Conservation (phyloP, 2,888 invertebrate genomes). For the Xestia ashworthii region DNA sequence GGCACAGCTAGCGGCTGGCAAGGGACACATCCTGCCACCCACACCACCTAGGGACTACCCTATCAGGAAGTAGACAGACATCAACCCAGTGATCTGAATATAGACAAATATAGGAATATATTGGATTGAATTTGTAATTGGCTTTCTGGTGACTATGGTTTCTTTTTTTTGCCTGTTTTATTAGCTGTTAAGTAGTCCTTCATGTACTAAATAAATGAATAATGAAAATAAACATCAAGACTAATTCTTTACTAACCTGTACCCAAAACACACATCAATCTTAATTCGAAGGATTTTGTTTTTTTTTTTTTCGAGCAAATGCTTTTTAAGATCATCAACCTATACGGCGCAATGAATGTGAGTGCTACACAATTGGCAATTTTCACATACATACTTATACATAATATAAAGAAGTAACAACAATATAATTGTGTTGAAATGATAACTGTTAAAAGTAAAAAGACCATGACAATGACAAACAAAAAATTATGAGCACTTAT, state of each 20-base stretch:
- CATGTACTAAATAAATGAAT: too few relatives aligned
- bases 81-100: neutral
- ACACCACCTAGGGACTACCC: constrained; percentile 78
- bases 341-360: neutral
- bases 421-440: too few relatives aligned
- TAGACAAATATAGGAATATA: neutral
- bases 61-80: constrained; percentile 72
- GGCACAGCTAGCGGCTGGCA: constrained; percentile 74
- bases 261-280: neutral
- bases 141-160: too few relatives aligned
- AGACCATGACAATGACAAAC: too few relatives aligned
- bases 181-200: too few relatives aligned
- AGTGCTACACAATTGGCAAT: neutral
- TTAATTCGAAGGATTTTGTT: neutral
- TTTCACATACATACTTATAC: too few relatives aligned
- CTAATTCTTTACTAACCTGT: neutral
- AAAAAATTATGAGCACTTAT: too few relatives aligned
- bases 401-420: too few relatives aligned
- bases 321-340: neutral
- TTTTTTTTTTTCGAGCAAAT: neutral
- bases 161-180: too few relatives aligned
- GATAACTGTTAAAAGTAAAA: too few relatives aligned
- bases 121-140: too few relatives aligned
- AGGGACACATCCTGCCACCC: constrained; percentile 70
- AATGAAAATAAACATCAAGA: neutral